Evolutionary conservation across 2,888 invertebrate genomes (phyloP), one percentile per base, ranked within the genome.

Genomic region (Trichopria drosophilae): DNA sequence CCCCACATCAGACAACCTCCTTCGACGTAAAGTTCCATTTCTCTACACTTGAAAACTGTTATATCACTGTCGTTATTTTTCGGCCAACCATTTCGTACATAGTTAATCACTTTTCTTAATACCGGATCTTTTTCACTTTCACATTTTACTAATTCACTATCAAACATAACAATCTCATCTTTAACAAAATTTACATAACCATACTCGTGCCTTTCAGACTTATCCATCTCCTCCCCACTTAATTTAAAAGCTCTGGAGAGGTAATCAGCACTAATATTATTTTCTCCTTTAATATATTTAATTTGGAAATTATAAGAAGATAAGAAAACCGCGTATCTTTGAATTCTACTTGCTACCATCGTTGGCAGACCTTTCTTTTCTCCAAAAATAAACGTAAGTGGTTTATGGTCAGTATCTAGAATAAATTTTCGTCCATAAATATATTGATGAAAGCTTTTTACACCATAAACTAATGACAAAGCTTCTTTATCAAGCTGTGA

Each of bases 401-500:
- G 54, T 36, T 52, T 39, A 37, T 57, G 46, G 32, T 57, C 54
- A 6, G 52, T 52, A n/a, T 54, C 35, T 1, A 52, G 23, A 1
- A 26, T n/a, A 22, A 57, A 50, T 24, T 57, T 41, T 13, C 53
- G 43, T 1, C 61, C 65, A 43, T 59, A 62, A 13, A 65, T 23
- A 44, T 55, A 64, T 37, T 63, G 53, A 50, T 63, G 54, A 20
- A 63, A 62, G 13, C 37, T 53, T 40, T 53, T 58, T 7, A 68
- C 59, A 7, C 61, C 64, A 44, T 63, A 66, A 22, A 60, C 40
- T 20, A 68, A 55, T 0, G 61, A 58, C 28, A 65, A 53, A 3
- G 64, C 61, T 52, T 68, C 65, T 9, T 53, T 57, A 16, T 68
- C 64, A 2, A 66, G 44, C 37, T 61, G 62, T 9, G 58, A 53